Evolutionary conservation across 1,140 invertebrate species (phyloP), one percentile per base, ranked within the genome.

Genomic region (Nasonia giraulti): DNA sequence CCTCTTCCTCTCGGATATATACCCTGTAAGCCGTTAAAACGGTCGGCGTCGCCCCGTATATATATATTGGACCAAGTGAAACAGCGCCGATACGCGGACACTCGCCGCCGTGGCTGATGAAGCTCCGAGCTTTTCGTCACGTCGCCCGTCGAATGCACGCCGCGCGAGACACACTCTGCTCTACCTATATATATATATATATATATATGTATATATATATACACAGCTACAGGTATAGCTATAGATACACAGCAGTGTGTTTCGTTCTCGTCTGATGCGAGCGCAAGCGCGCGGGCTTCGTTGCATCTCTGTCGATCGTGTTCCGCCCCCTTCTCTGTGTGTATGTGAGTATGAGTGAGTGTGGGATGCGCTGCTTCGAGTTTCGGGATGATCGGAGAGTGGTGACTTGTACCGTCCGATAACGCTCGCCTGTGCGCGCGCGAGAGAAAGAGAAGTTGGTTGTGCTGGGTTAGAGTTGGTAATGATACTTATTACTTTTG

Each of bases 11-110:
- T 33, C 44, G 80, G 80, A 40, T 74, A 68, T 37, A 62, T 74
- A 68, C 47, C 27, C 33, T 37, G n/a, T 78, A 79, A 84, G 83
- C 76, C 76, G 68, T 73, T 84, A 79, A 79, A 84, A 84, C 68
- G 76, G 40, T 33, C 83, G 50, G 50, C 74, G 82, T 31, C 62
- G 40, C 68, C 40, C 0, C 6, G 69, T 62, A 62, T 31, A 71
- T 23, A 71, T 23, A 74, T 50, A 81, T 66, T 50, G 80, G 33
- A n/a, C 50, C 50, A 76, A 76, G 81, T 76, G 73, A 82, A 82
- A 82, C 81, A 82, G 55, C 50, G 27, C 71, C 81, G 73, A 82
- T 68, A 76, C 55, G 73, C 50, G 40, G 68, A 50, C 66, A 69
- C 40, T 71, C 47, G 50, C n/a, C 55, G 55, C 6, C 47, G 47